Conservation (phyloP, 2,113 vertebrate species). For the Oryctolagus cuniculus region DNA sequence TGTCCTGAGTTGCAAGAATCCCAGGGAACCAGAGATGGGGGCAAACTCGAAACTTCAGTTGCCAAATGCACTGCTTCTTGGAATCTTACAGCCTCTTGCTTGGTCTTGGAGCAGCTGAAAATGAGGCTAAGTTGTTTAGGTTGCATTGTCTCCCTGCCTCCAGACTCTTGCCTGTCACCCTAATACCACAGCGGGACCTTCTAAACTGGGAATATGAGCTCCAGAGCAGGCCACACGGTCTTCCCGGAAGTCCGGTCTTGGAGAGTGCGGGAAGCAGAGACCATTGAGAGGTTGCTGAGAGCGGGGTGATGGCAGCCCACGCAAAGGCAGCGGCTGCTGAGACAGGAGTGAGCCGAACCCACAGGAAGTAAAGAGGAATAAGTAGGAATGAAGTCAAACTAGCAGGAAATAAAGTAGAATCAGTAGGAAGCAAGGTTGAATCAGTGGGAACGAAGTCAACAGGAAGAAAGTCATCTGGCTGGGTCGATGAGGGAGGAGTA, state of each 20-base stretch:
- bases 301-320: too few species aligned
- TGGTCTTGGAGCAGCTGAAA: too few species aligned
- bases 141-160: not conserved
- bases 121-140: not conserved
- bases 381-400: not conserved
- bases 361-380: not conserved
- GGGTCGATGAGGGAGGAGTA: not conserved
- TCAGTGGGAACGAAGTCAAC: not conserved
- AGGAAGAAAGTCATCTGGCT: not conserved
- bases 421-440: not conserved
- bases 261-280: not conserved
- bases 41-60: not conserved
- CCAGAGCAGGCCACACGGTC: accelerated
- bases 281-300: accelerated
- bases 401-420: not conserved
- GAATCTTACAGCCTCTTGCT: not conserved
- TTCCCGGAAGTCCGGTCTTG: not conserved
- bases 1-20: not conserved
- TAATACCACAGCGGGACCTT: not conserved
- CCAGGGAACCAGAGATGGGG: not conserved
- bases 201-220: not conserved
- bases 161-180: not conserved
- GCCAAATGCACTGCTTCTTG: not conserved
- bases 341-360: not conserved
- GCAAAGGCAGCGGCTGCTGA: not conserved